Evolutionary conservation across 1,140 invertebrate genomes (phyloP).

Genomic region (Eubasilissa regina): DNA sequence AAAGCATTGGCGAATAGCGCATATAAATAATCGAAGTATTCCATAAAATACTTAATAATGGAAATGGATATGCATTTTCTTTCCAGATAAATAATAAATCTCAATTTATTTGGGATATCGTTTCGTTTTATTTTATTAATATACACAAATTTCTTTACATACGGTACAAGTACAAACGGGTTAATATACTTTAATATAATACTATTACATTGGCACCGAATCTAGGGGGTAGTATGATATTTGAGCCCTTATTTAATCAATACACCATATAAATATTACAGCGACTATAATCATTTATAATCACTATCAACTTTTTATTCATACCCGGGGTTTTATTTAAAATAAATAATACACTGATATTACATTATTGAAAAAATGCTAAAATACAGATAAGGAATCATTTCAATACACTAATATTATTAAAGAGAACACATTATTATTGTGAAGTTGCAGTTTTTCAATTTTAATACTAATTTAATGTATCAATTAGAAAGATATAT

Average conservation of each 20-base stretch:
- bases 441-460: no score
- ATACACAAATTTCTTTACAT: conserved; percentile 28
- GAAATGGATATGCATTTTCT: no score
- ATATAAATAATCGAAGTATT: no score
- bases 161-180: conserved; percentile 12
- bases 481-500: no score
- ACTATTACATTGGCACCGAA: conserved; percentile 19
- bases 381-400: neutral
- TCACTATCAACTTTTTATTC: neutral
- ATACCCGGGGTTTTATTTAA: neutral
- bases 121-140: conserved; percentile 35
- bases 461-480: no score
- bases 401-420: neutral
- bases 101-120: conserved; percentile 4
- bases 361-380: neutral
- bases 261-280: conserved; percentile 1
- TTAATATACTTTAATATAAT: neutral
- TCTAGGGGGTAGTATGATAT: conserved; percentile 14
- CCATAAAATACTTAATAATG: no score
- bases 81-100: no score
- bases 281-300: neutral
- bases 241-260: conserved; percentile 25
- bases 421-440: no score
- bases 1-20: no score
- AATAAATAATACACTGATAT: neutral